A percentile compares a stretch with the other conserved stretches of the same genome.
Evolutionary conservation across 2,888 invertebrate genomes (phyloP).

Genomic region (Hoplodrina blanda): DNA sequence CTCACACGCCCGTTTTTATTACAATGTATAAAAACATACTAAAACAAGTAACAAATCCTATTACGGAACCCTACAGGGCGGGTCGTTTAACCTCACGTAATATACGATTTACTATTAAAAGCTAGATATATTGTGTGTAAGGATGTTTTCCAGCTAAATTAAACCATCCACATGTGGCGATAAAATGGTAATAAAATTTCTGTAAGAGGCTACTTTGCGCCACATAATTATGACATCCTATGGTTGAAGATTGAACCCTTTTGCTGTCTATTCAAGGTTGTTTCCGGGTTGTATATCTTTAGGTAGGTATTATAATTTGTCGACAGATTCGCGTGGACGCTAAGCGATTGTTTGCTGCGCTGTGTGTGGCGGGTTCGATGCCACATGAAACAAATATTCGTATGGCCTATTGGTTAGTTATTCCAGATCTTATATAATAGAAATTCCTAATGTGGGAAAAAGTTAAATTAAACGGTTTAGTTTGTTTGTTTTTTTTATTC

Average conservation of each 20-base stretch:
- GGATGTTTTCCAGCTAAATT: constrained; percentile 49
- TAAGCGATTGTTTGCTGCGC: no score
- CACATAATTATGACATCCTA: constrained; percentile 36
- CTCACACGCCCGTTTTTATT: constrained; percentile 62
- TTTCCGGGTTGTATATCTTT: neutral
- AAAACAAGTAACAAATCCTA: constrained; percentile 68
- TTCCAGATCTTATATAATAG: no score
- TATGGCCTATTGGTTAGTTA: no score
- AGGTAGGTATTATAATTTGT: no score
- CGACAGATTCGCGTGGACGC: no score
- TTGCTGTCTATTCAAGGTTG: neutral
- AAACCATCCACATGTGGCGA: constrained; percentile 40
- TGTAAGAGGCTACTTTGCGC: constrained; percentile 30
- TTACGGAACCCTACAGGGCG: constrained; percentile 56
- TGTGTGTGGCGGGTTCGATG: no score
- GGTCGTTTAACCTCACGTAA: constrained; percentile 58
- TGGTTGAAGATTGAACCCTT: neutral
- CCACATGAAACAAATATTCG: no score
- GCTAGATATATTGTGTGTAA: constrained; percentile 25
- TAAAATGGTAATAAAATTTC: constrained; percentile 50
- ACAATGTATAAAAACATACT: constrained; percentile 67
- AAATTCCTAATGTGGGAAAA: no score
- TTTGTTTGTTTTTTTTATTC: no score
- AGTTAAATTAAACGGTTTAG: no score
- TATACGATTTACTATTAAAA: constrained; percentile 52